Evolutionary conservation across 2,888 invertebrate genomes (phyloP), one percentile per base, ranked within the genome.

Genomic region (Ectemnius lituratus): DNA sequence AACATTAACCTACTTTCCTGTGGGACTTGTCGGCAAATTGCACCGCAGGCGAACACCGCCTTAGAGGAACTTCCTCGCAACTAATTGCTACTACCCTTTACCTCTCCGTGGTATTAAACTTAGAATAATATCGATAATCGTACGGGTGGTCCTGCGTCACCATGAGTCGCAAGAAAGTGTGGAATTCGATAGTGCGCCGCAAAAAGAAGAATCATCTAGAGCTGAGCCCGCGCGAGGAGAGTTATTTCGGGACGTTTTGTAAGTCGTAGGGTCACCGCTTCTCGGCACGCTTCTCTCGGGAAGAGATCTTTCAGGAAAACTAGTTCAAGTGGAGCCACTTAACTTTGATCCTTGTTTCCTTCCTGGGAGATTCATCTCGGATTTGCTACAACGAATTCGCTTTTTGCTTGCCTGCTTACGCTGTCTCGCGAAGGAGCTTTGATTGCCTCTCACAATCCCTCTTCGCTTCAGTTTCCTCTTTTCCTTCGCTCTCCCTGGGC

Each of bases 111-210:
- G 8, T 6, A 37, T 6, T 8, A 1, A 6, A 37, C 37, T 37
- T 37, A 37, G 8, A 6, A 37, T 11, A 11, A 37, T 37, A 37
- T 37, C 37, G 37, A 11, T 8, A 37, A 37, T 37, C 37, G 37
- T 37, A 37, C 37, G 37, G 8, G 37, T 37, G 37, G 37, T 37
- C 6, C 8, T 6, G 37, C 62, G 68, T 70, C 46, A 77, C 23
- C 65, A 91, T 91, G 91, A 90, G 89, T 62, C 91, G 90, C 76
- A 88, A 88, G 65, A 89, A 86, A 71, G 90, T 91, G 73, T 91
- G 91, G 91, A 89, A 89, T 70, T 89, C 91, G 14, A 88, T 91
- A 73, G 85, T 91, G 69, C 85, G 91, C 52, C 89, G 91, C 61
- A 91, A 88, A 77, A 90, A 88, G 85, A 90, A 88, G 76, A 88